phyloP scores from a whole-genome alignment of 2,797 vertebrate genomes.

The Hydrolagus colliei region DNA sequence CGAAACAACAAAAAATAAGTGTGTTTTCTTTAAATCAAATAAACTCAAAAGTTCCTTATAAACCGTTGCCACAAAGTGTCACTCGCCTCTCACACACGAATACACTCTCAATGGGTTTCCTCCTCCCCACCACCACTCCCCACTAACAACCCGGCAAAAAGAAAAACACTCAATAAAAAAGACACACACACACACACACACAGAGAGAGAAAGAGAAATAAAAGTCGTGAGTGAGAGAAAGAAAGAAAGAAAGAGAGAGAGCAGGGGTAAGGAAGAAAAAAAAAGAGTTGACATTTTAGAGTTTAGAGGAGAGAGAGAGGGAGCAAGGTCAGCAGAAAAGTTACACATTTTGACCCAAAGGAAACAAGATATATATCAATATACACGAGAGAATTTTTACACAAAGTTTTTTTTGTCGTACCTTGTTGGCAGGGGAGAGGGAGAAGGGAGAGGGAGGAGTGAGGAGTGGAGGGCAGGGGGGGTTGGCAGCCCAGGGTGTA shows the following conservation, averaged over 20 bases:
- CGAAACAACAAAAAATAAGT: neutral
- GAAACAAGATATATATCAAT: slow-evolving; percentile 9
- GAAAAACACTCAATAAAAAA: no score
- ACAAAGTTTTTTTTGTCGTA: neutral
- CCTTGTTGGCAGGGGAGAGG: no score
- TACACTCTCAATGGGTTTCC: no score
- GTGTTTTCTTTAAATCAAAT: no score
- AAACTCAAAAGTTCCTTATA: slow-evolving; percentile 18
- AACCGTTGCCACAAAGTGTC: slow-evolving; percentile 16
- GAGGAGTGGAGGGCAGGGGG: no score
- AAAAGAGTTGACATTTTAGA: no score
- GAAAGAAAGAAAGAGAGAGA: no score
- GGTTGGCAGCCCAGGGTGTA: no score
- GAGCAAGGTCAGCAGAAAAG: neutral
- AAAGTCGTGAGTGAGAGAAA: neutral
- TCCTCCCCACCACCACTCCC: no score
- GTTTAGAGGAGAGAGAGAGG: neutral
- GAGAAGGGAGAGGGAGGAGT: no score
- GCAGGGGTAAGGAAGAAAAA: neutral
- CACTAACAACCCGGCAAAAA: no score
- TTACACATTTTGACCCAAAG: neutral
- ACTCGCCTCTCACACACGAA: neutral
- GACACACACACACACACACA: no score
- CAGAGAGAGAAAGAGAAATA: neutral
- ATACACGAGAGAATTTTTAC: neutral